Evolutionary conservation across 2,888 invertebrate genomes (phyloP).

Genomic region (Sphaerophoria rueppellii): DNA sequence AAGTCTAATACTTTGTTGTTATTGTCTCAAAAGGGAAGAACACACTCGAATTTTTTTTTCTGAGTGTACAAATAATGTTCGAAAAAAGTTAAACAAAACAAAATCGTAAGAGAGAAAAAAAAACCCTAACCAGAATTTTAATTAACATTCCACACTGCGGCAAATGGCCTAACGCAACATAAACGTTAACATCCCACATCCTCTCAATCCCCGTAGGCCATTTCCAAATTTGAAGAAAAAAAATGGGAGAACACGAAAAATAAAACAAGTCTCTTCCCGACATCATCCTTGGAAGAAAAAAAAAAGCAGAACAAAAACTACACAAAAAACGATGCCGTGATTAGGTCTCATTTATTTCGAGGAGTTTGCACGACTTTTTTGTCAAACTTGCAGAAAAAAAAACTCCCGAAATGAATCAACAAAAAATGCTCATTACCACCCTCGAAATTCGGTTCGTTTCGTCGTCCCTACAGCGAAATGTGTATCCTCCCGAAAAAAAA

Average conservation of each 20-base stretch:
- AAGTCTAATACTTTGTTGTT: conserved; percentile 42
- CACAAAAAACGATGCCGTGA: conserved; percentile 54
- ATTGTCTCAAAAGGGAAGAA: conserved; percentile 5
- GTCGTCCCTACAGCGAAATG: not conserved
- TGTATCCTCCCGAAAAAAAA: not conserved
- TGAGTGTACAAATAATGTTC: not conserved
- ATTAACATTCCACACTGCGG: conserved; percentile 52
- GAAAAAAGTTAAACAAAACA: conserved; percentile 40
- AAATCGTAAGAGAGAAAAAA: not conserved
- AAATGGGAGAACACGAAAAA: conserved; percentile 9
- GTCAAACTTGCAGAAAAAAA: conserved; percentile 29
- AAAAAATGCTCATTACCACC: conserved; percentile 40
- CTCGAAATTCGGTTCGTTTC: not conserved
- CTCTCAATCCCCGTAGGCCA: conserved; percentile 6
- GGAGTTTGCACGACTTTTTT: conserved; percentile 54
- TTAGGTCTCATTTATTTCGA: conserved; percentile 63
- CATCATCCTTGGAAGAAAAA: not conserved
- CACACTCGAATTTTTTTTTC: not conserved
- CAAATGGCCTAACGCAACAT: conserved; percentile 47
- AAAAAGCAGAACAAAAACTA: no score
- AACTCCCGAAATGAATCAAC: not conserved
- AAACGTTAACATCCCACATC: conserved; percentile 49
- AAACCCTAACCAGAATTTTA: conserved; percentile 37
- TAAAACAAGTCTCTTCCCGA: conserved; percentile 8
- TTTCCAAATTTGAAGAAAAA: conserved; percentile 12